phyloP scores from a whole-genome alignment of 1,140 invertebrate genomes.

The Pseudomyrmex gracilis region DNA sequence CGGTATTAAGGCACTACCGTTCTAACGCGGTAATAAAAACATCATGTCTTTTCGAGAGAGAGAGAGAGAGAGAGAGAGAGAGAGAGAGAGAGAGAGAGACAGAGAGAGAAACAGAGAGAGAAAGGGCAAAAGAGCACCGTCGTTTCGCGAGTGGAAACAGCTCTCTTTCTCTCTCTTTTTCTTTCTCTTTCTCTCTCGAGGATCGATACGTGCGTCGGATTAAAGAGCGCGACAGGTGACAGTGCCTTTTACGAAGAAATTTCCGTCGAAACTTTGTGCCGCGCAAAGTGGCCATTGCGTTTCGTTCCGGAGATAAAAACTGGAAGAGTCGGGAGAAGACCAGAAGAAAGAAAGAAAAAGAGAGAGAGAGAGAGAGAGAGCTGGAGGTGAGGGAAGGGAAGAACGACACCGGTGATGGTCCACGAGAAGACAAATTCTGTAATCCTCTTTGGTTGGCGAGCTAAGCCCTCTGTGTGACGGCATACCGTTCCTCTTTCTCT shows the following conservation, averaged over 20 bases:
- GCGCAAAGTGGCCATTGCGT: conserved; percentile 76
- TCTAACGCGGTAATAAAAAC: conserved; percentile 50
- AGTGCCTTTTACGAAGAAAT: conserved; percentile 76
- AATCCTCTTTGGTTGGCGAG: conserved; percentile 85
- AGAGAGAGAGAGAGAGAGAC: neutral
- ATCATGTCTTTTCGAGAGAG: neutral
- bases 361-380: neutral
- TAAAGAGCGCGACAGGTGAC: conserved; percentile 74
- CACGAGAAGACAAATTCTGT: conserved; percentile 82
- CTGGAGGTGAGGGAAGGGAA: neutral
- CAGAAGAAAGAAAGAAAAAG: neutral
- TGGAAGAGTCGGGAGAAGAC: conserved; percentile 47
- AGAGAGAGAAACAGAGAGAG: neutral
- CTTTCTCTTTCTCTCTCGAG: conserved; percentile 32
- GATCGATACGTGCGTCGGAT: conserved; percentile 73
- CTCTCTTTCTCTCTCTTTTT: too few species aligned
- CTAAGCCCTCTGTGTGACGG: conserved; percentile 83
- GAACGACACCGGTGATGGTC: conserved; percentile 75
- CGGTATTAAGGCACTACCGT: conserved; percentile 43
- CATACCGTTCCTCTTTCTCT: conserved; percentile 78
- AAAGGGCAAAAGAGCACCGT: conserved; percentile 11
- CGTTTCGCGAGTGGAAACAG: conserved; percentile 54
- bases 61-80: too few species aligned
- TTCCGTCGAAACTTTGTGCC: conserved; percentile 76
- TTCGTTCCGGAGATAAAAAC: conserved; percentile 76